Base-by-base conservation (phyloP, 2,113 vertebrate species). In the Vimba vimba region DNA sequence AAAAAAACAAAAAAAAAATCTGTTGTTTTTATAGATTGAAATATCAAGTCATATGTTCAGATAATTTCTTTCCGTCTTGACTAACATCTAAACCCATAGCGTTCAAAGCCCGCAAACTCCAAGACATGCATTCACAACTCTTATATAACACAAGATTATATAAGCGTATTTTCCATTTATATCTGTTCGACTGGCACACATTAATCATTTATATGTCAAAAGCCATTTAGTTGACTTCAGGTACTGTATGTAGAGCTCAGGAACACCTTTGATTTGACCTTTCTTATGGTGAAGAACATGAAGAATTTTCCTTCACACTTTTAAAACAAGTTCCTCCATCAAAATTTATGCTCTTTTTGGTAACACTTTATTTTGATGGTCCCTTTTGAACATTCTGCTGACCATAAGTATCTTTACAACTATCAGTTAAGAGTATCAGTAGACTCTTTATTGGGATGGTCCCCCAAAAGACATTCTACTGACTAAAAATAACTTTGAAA, bases 161-260 rank as follows among this genome's bases (percentile, higher is more conserved):
- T 36, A 69, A 69, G 45, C 27, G 69, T 17, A 55, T 69, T 55
- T 81, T 50, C 45, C 13, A 52, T 69, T 64, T 80, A 45, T 27
- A 62, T 82, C 17, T 55, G 64, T 36, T 52, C 52, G 27, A 2
- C 27, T 36, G 60, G 25, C 27, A 43, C 19, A 36, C 45, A 82
- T 82, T 21, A 36, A 82, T 82, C 62, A 81, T 66, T 47, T 47
- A 81, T 80, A n/a, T 23, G 59, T 43, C 59, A 47, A 19, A 81
- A 27, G 59, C 8, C 8, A 64, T 64, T 81, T 27, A 45, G 12
- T 6, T 80, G 57, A 62, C 21, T 59, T 79, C 77, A 43, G 55
- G 30, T 13, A 8, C 7, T 43, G 39, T 43, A 59, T 27, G 27
- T 45, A 47, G 43, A 25, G 55, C 13, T 47, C 7, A 27, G 79